Evolutionary conservation across 2,113 vertebrate genomes (phyloP).

Genomic region (Stercorarius parasiticus): DNA sequence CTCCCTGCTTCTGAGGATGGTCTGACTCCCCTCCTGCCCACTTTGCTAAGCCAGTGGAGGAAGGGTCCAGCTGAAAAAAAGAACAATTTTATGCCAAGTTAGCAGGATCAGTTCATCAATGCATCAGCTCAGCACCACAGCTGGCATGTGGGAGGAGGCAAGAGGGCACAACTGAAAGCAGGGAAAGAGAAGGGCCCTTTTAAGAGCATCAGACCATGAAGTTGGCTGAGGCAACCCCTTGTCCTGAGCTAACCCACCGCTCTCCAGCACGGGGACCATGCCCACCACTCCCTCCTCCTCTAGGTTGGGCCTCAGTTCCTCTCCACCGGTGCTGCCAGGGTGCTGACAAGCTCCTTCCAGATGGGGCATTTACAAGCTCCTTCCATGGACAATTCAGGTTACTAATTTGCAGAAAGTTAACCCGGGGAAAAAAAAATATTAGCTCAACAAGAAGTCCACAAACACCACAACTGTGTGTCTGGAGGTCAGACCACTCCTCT

Average conservation of each 20-base stretch:
- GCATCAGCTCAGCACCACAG: not conserved
- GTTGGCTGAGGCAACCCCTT: not conserved
- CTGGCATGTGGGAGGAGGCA: not conserved
- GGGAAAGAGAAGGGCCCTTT: not conserved
- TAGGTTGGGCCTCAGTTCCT: not conserved
- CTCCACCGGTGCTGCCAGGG: not conserved
- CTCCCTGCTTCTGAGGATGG: not conserved
- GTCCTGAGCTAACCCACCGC: not conserved
- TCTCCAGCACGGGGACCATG: not conserved
- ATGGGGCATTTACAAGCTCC: not conserved
- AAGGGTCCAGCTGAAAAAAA: not conserved
- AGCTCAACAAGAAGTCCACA: not conserved
- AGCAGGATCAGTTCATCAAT: not conserved
- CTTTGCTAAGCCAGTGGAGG: not conserved
- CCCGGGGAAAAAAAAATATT: not conserved
- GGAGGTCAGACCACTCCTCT: not conserved
- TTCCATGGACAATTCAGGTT: not conserved
- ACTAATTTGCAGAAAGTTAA: not conserved
- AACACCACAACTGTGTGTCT: not conserved
- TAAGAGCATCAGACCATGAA: not conserved
- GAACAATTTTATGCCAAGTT: not conserved
- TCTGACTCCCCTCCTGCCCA: not conserved
- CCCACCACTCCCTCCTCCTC: not conserved
- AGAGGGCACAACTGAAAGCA: not conserved
- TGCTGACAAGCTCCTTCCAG: not conserved